Percentiles rank a stretch among this genome's conserved stretches.
Evolutionary conservation across 2,888 invertebrate genomes (phyloP).

Genomic region (Parnassius smintheus): DNA sequence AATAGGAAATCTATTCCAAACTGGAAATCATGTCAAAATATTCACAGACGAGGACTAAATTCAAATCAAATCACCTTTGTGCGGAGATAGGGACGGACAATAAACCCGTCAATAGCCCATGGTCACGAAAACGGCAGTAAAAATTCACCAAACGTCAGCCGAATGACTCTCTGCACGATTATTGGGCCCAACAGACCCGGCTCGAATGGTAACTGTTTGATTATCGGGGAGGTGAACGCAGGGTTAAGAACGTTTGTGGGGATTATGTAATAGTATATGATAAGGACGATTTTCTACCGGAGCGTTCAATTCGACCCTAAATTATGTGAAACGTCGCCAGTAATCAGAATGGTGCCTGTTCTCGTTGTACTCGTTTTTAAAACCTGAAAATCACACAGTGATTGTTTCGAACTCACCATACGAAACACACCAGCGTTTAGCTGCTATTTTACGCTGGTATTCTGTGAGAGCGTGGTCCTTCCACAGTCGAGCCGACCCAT

Average conservation of each 20-base stretch:
- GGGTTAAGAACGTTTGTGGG: constrained; percentile 16
- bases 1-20: too few species aligned
- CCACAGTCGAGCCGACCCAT: too few species aligned
- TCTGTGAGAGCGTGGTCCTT: too few species aligned
- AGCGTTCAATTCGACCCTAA: constrained; percentile 4
- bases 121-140: constrained; percentile 51
- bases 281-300: constrained; percentile 2
- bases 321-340: neutral
- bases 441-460: too few species aligned
- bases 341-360: neutral
- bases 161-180: constrained; percentile 51
- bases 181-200: constrained; percentile 45
- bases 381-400: too few species aligned
- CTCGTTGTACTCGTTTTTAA: neutral
- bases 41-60: neutral
- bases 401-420: too few species aligned
- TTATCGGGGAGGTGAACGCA: constrained; percentile 32
- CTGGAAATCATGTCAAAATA: neutral
- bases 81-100: constrained; percentile 13
- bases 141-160: constrained; percentile 63
- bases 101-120: constrained; percentile 32
- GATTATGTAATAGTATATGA: constrained; percentile 15
- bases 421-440: too few species aligned
- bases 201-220: constrained; percentile 52
- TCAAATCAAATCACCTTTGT: constrained; percentile 12